Evolutionary conservation across 1,140 invertebrate species (phyloP), one percentile per base, ranked within the genome.

Genomic region (Hycleus cichorii): DNA sequence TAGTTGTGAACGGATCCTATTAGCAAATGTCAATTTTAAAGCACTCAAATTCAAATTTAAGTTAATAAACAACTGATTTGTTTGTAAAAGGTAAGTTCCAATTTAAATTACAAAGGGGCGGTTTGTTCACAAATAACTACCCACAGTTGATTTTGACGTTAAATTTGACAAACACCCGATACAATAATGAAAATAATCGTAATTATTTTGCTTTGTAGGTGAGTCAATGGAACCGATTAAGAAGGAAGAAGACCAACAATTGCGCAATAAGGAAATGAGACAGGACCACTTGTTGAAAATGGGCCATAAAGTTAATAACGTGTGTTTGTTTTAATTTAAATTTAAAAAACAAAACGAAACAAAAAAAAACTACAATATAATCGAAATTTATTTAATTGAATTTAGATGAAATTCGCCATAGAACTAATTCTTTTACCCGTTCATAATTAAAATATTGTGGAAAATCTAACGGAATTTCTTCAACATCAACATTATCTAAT

Each of bases 401-500:
- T 9, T 53, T 53, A 12, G 63, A 64, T n/a, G 54, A 55, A 48
- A 92, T 84, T 74, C 85, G 83, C 80, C 88, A 86, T 40, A 93
- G 69, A 10, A 90, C 81, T 55, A 93, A 74, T 66, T 93, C 81
- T 66, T 86, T 85, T 1, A 85, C 82, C 51, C 88, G 77, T 51
- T 91, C 84, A 66, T 93, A 93, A 4, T 83, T 80, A 65, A 93
- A 93, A 75, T 87, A 91, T 71, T 89, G 87, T 3, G 87, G 81
- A 70, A 92, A 91, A 71, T 89, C 81, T n/a, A 84, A 72, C 1
- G 80, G 76, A 39, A 90, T 63, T 61, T 86, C 74, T 67, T 85
- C 76, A 3, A 87, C 74, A 1, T 66, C 74, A 10, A 76, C 70
- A 47, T 68, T 69, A 59, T 77, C 77, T 40, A 77, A 67, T 58